These are phyloP conservation scores for Pseudocheirus occidentalis DNA, from an alignment of 2,797 vertebrate genomes.

Conservation along the genomic window DNA sequence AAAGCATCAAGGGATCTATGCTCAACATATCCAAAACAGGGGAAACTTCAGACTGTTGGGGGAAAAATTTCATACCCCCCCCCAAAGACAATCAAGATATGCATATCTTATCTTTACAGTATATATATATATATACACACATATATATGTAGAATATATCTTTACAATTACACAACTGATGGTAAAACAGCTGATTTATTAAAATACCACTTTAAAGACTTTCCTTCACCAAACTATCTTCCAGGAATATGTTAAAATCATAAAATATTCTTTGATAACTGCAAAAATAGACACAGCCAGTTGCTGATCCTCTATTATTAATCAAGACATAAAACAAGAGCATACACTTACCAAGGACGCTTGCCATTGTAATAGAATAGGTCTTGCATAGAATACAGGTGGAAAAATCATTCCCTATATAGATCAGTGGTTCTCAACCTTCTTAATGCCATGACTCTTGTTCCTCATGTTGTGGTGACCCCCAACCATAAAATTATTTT, in stretches of 20 bases:
- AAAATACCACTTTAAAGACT: background rate
- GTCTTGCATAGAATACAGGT: background rate
- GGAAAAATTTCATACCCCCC: background rate
- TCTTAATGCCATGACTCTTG: no score
- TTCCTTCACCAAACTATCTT: background rate
- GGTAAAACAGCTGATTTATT: background rate
- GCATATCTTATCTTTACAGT: background rate
- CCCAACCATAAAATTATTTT: no score
- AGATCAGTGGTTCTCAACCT: no score
- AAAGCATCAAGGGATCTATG: no score
- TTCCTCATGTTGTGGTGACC: no score
- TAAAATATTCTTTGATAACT: background rate
- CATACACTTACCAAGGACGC: background rate
- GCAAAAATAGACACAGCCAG: background rate
- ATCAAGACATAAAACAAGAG: background rate
- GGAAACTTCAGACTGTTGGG: background rate
- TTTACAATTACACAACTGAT: background rate
- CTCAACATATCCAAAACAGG: background rate
- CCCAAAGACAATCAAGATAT: background rate
- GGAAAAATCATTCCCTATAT: background rate
- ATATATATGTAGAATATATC: background rate
- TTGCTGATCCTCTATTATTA: background rate
- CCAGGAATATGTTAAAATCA: background rate
- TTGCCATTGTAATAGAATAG: background rate
- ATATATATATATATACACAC: background rate